A percentile compares a stretch with the other conserved stretches of the same genome.
These are phyloP conservation scores for Nephrocerus scutellatus DNA, from an alignment of 2,888 invertebrate species.

Conservation along the genomic window DNA sequence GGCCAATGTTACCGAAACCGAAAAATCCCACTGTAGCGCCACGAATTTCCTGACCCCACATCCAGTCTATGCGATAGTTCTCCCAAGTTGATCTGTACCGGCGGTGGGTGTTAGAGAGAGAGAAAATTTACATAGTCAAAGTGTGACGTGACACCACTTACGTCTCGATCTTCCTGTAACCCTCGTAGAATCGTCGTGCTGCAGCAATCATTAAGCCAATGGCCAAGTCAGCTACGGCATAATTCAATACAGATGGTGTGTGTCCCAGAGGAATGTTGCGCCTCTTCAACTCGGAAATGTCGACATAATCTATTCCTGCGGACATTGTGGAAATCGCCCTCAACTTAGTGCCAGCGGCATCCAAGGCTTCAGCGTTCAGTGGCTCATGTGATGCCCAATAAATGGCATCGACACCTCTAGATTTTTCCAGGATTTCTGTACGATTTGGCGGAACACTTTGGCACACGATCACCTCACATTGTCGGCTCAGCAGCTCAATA, in stretches of 20 bases:
- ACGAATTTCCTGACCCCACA: conserved; percentile 70
- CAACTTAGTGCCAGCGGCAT: conserved; percentile 54
- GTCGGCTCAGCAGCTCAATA: conserved; percentile 56
- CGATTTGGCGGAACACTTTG: conserved; percentile 34
- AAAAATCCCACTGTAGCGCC: conserved; percentile 75
- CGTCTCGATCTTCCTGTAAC: conserved; percentile 56
- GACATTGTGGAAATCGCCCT: conserved; percentile 77
- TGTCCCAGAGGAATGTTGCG: conserved; percentile 72
- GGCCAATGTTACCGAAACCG: conserved; percentile 76
- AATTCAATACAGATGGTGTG: conserved; percentile 67
- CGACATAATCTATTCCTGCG: conserved; percentile 80
- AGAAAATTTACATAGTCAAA: conserved; percentile 47
- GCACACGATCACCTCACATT: conserved; percentile 36
- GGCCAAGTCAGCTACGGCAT: conserved; percentile 76
- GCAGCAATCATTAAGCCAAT: conserved; percentile 70
- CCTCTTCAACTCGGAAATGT: conserved; percentile 61
- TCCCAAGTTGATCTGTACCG: conserved; percentile 60
- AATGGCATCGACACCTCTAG: conserved; percentile 40
- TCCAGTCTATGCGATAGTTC: conserved; percentile 63
- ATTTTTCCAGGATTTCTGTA: conserved; percentile 38
- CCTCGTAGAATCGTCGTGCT: conserved; percentile 71
- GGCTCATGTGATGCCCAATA: conserved; percentile 38
- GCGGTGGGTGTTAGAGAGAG: no score
- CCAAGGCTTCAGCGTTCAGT: conserved; percentile 38
- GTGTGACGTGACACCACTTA: conserved; percentile 21